Conservation (phyloP, 2,888 invertebrate genomes). For the Schizaphis graminum region DNA sequence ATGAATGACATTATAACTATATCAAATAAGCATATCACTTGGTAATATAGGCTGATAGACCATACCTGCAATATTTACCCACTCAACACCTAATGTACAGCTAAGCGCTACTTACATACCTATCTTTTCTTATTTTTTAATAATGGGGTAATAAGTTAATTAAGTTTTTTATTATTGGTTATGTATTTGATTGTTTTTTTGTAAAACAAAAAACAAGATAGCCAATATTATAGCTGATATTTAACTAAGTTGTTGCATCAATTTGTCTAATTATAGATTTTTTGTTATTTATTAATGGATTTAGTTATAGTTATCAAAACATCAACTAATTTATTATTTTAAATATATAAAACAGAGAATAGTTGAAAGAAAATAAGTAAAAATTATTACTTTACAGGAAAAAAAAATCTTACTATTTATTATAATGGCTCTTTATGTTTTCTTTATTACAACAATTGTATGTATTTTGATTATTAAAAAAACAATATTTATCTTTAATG, state of each 20-base stretch:
- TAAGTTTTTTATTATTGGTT: not conserved
- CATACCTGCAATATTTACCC: no score
- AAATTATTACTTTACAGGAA: not conserved
- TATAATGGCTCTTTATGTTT: not conserved
- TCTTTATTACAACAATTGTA: not conserved
- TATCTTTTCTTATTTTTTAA: not conserved
- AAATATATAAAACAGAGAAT: not conserved
- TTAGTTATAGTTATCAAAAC: not conserved
- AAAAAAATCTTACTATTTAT: not conserved
- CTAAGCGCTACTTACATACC: not conserved
- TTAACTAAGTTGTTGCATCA: not conserved
- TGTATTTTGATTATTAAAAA: not conserved
- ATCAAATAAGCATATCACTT: no score
- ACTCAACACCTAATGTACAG: no score
- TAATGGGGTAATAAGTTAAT: not conserved
- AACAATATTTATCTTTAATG: no score
- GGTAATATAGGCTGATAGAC: no score
- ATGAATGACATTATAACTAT: no score
- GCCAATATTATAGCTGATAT: not conserved
- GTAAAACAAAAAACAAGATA: not conserved
- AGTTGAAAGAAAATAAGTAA: not conserved
- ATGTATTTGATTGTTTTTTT: not conserved
- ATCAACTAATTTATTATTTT: not conserved
- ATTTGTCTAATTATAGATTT: not conserved
- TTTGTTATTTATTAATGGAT: not conserved